These are phyloP conservation scores for Prunella strophiata DNA, from an alignment of 2,797 vertebrate species.

Conservation along the genomic window DNA sequence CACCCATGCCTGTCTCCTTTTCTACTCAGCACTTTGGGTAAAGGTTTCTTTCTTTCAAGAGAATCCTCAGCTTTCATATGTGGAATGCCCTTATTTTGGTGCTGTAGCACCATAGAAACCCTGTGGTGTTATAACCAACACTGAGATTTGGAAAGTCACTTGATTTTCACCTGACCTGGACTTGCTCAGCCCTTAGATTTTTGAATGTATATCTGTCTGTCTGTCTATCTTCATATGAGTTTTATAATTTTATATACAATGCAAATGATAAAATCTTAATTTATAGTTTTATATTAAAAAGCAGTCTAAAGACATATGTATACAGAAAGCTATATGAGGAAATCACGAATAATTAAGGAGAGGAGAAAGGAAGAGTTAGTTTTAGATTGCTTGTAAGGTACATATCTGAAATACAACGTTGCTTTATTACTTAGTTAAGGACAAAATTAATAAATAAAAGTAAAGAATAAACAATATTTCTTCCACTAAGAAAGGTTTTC, in stretches of 20 bases:
- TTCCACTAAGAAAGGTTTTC: not conserved
- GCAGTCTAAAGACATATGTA: not conserved
- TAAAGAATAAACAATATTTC: not conserved
- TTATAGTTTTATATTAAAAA: not conserved
- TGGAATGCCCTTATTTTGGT: not conserved
- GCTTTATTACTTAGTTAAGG: not conserved
- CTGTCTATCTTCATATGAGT: not conserved
- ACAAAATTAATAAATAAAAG: not conserved
- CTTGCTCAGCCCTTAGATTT: not conserved
- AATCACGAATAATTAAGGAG: not conserved
- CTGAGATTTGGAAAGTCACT: not conserved
- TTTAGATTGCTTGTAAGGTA: not conserved
- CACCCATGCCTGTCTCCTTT: not conserved
- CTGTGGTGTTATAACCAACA: fast-evolving
- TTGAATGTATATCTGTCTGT: not conserved
- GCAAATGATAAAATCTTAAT: not conserved
- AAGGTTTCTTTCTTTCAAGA: not conserved
- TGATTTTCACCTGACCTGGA: not conserved
- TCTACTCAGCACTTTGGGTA: not conserved
- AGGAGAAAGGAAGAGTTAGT: not conserved
- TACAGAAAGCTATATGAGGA: not conserved
- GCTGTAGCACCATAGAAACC: fast-evolving
- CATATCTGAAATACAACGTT: not conserved
- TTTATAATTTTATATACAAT: not conserved
- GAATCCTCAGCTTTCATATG: not conserved